Evolutionary conservation across 2,888 invertebrate genomes (phyloP).

Genomic region (Melolontha melolontha): DNA sequence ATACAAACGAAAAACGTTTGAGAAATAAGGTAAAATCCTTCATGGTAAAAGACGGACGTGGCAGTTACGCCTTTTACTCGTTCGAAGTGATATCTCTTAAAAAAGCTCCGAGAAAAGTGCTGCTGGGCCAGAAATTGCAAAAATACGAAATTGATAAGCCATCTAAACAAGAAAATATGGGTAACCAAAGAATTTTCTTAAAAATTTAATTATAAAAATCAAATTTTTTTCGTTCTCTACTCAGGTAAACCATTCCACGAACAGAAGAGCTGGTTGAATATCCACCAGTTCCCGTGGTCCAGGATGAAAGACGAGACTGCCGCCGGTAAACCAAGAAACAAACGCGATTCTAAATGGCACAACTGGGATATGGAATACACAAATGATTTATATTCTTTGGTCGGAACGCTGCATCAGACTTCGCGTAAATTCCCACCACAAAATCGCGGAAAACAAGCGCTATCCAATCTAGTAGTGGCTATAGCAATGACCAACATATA

Average conservation of each 20-base stretch:
- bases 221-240: slow-evolving; percentile 1
- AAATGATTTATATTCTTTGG: slow-evolving; percentile 75
- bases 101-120: slow-evolving; percentile 68
- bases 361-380: slow-evolving; percentile 78
- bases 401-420: slow-evolving; percentile 75
- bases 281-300: slow-evolving; percentile 62
- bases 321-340: slow-evolving; percentile 52
- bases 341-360: slow-evolving; percentile 68
- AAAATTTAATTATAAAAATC: not conserved
- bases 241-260: slow-evolving; percentile 61
- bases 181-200: slow-evolving; percentile 44
- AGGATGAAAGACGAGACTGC: slow-evolving; percentile 53
- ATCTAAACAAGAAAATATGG: slow-evolving; percentile 62
- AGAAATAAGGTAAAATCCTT: slow-evolving; percentile 61
- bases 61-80: slow-evolving; percentile 68
- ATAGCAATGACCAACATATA: slow-evolving; percentile 72
- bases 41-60: slow-evolving; percentile 55
- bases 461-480: slow-evolving; percentile 54
- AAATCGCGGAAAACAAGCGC: slow-evolving; percentile 74
- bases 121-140: slow-evolving; percentile 65
- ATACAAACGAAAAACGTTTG: slow-evolving; percentile 62
- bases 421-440: slow-evolving; percentile 69
- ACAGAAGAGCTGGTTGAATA: slow-evolving; percentile 60
- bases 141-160: slow-evolving; percentile 63
- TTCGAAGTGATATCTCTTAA: slow-evolving; percentile 71